These are phyloP conservation scores for Ramphastos sulfuratus DNA, from an alignment of 2,113 vertebrate genomes.

Conservation along the genomic window DNA sequence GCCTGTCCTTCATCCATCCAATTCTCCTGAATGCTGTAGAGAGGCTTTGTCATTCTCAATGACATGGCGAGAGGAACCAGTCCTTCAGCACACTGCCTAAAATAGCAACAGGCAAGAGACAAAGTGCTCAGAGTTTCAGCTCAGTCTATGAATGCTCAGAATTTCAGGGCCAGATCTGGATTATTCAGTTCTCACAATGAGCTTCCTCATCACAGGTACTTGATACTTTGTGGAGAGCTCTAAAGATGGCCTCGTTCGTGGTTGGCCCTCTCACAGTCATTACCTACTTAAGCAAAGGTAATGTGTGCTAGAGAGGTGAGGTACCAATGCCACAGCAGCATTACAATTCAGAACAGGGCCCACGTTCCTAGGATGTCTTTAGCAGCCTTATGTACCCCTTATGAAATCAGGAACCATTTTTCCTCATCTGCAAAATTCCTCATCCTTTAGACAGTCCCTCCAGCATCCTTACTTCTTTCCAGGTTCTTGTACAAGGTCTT, in stretches of 20 bases:
- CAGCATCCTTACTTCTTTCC: neutral
- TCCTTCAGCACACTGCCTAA: slow-evolving; percentile 9
- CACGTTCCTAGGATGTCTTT: neutral
- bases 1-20: slow-evolving; percentile 26
- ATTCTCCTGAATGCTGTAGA: slow-evolving; percentile 56
- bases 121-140: slow-evolving; percentile 47
- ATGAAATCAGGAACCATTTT: neutral
- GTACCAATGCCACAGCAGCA: neutral
- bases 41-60: slow-evolving; percentile 65
- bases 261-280: neutral
- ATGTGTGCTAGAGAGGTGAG: neutral
- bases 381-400: neutral
- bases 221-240: neutral
- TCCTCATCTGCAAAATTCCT: neutral
- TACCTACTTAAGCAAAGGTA: neutral
- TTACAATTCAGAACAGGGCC: neutral
- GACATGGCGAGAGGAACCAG: slow-evolving; percentile 48
- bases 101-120: slow-evolving; percentile 51
- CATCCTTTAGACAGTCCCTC: neutral
- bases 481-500: neutral
- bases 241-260: neutral
- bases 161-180: slow-evolving; percentile 40
- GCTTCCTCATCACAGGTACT: neutral
- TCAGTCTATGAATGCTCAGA: slow-evolving; percentile 2
- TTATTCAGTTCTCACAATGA: slow-evolving; percentile 17